Base-by-base conservation (phyloP, 2,797 vertebrate genomes). In the Sylvia borin region DNA sequence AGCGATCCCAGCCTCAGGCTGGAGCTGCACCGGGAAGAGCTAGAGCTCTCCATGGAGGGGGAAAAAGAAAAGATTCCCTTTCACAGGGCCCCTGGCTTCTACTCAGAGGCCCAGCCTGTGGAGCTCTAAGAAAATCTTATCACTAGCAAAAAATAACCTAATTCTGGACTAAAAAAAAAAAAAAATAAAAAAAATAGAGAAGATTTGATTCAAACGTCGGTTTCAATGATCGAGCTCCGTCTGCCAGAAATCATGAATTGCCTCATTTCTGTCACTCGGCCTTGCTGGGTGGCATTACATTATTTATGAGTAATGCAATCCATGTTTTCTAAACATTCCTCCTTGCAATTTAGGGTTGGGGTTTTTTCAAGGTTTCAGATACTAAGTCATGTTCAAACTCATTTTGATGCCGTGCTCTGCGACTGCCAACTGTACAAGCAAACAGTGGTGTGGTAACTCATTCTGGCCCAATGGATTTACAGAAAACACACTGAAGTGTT, bases 291-390 rank as follows among this genome's bases (percentile, higher is more conserved):
- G 87, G 91, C 68, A 83, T 75, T 78, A 75, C 82, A 90, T 86
- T 94, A 94, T 90, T 94, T 85, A 94, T 70, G 87, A 92, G 92
- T 80, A 96, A 94, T 18, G 75, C 85, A 90, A 95, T 77, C 91
- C 91, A 70, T 21, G 11, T 77, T 94, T 85, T 40, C 91, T 55
- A 54, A 93, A 78, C 92, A 88, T 80, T 91, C 92, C 85, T 55
- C 19, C 71, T 89, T 3, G 3, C 75, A 72, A 48, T 77, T 93
- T 50, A 60, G 91, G 51, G 61, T 61, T 51, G 80, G 19, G 19
- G 5, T 32, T 71, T 85, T 85, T 72, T 79, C n/a, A 66, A 87
- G 36, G 38, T 74, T 89, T 67, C 50, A 62, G 65, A 74, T 72
- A 43, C 10, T 29, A 88, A 88, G 64, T 83, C 72, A 38, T 47